Evolutionary conservation across 2,888 invertebrate genomes (phyloP).

Genomic region (Hedychridium roseum): DNA sequence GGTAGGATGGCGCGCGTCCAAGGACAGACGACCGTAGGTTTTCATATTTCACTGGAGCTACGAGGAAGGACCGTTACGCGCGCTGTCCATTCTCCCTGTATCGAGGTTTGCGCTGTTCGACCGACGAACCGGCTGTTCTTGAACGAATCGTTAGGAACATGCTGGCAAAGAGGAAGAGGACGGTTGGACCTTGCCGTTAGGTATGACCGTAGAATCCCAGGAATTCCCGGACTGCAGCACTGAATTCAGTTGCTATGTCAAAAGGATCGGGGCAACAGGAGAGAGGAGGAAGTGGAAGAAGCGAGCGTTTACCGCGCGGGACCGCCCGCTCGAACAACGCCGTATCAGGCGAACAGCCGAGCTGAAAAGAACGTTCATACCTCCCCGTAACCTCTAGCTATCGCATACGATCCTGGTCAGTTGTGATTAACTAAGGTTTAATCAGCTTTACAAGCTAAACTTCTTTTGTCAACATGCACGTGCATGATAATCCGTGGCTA

Average conservation of each 20-base stretch:
- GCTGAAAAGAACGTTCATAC: constrained; percentile 4
- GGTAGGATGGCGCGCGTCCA: too few species aligned
- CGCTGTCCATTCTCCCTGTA: too few species aligned
- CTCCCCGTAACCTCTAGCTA: not conserved
- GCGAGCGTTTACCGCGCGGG: constrained; percentile 54
- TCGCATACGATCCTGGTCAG: constrained; percentile 46
- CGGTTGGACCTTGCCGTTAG: constrained; percentile 39
- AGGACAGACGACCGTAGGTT: too few species aligned
- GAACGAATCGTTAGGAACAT: too few species aligned
- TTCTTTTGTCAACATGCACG: constrained; percentile 61
- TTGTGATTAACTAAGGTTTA: constrained; percentile 63
- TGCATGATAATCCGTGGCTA: constrained; percentile 60
- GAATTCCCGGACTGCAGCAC: constrained; percentile 58
- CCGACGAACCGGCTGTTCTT: too few species aligned
- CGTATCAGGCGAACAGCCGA: constrained; percentile 36
- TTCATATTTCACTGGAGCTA: too few species aligned
- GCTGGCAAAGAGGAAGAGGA: constrained; percentile 5
- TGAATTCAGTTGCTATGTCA: constrained; percentile 61
- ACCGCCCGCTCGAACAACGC: constrained; percentile 51
- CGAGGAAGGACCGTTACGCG: too few species aligned
- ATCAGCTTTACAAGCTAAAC: constrained; percentile 63
- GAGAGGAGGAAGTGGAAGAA: constrained; percentile 15
- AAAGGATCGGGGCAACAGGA: constrained; percentile 33
- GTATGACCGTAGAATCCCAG: constrained; percentile 51
- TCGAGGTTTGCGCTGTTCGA: too few species aligned